A percentile compares a stretch with the other conserved stretches of the same genome.
Conservation (phyloP, 2,797 vertebrate genomes). For the Prionace glauca region DNA sequence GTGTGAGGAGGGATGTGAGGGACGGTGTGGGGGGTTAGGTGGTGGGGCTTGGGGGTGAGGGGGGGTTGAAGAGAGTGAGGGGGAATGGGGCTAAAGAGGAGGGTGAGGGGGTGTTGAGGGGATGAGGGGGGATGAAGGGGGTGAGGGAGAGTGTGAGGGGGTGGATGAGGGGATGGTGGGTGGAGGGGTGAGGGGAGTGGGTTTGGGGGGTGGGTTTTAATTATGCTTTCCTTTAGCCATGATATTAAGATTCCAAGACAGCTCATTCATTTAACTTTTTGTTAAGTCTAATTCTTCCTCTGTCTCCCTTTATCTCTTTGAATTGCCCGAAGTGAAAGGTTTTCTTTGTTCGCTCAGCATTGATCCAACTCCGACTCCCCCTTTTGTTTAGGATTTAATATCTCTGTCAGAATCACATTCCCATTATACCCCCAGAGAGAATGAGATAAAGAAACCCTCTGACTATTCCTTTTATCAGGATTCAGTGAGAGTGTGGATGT, state of each 20-base stretch:
- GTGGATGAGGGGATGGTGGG: no score
- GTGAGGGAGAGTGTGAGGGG: no score
- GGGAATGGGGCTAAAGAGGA: no score
- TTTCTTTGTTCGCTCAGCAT: background rate
- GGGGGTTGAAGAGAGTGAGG: no score
- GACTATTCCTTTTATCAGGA: background rate
- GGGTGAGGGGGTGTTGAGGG: no score
- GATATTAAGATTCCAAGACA: background rate
- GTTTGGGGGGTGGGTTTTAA: background rate
- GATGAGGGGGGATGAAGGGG: no score
- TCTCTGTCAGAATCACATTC: background rate
- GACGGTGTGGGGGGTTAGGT: no score
- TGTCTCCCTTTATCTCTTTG: background rate
- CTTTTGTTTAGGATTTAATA: background rate
- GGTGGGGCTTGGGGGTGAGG: no score
- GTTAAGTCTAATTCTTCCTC: background rate
- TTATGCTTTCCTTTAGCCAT: background rate
- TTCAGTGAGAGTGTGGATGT: background rate
- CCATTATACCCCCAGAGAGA: background rate
- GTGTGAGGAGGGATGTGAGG: no score
- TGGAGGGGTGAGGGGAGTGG: no score
- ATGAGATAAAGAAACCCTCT: background rate
- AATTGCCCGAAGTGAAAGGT: background rate
- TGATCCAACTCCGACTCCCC: background rate
- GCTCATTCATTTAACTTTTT: background rate